Base-by-base conservation (phyloP, 2,113 vertebrate genomes). In the Mastomys coucha region DNA sequence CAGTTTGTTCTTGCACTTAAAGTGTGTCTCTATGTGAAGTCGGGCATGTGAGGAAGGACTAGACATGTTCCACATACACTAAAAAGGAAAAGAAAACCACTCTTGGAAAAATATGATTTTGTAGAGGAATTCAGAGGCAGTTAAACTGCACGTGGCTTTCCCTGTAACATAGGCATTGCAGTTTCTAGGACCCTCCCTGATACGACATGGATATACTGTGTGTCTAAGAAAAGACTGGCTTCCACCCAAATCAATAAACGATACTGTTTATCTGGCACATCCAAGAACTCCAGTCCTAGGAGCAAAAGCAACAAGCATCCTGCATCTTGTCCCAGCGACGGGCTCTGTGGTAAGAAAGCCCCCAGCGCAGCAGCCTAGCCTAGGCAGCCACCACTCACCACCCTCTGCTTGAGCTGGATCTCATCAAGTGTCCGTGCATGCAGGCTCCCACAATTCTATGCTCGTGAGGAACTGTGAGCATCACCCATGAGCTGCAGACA, bases 301-400 rank as follows among this genome's bases (percentile, higher is more conserved):
- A 17, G 24, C 0, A 24, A 72, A 58, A 49, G 20, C 85, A 77
- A 20, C 85, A 77, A 20, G 24, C 4, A 10, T 42, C 0, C 13
- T 1, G 1, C 10, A n/a, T 20, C 69, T 80, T 5, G 39, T 78
- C 53, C 39, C 67, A 77, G 26, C 16, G 24, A 2, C 5, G 31
- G 51, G 39, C 28, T 51, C 11, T 3, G 42, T 16, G n/a, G 24
- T 75, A 49, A 72, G 65, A 2, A 12, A 26, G 33, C 56, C 58
- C 2, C 75, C 0, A 1, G 0, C n/a, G n/a, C 9, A 9, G 19
- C 51, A n/a, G 20, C 39, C 69, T 91, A 1, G 91, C 91, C 69
- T 17, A 16, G n/a, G 31, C 0, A 12, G 9, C 60, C 9, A 36
- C 2, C 17, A 33, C 31, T 2, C 1, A 33, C 65, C 2, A 33